phyloP scores from a whole-genome alignment of 2,888 invertebrate species.

The Leistus spinibarbis region DNA sequence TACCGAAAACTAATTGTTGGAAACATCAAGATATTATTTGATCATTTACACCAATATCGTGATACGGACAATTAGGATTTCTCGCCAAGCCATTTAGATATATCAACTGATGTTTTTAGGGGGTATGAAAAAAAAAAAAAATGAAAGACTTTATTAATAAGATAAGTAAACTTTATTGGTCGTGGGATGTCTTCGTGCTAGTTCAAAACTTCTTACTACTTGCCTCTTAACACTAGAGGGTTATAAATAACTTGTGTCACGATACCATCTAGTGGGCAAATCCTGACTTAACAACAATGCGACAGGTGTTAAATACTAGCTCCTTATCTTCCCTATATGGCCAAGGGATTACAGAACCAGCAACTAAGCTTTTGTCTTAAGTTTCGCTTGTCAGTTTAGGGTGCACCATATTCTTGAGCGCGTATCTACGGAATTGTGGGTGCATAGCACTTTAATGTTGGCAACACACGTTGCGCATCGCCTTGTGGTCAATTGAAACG shows the following conservation, averaged over 20 bases:
- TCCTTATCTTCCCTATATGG: conserved; percentile 20
- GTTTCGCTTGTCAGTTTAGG: conserved; percentile 6
- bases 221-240: too few relatives aligned
- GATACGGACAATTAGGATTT: too few relatives aligned
- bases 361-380: conserved; percentile 33
- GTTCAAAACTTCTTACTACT: too few relatives aligned
- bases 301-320: conserved; percentile 37
- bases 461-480: conserved; percentile 6
- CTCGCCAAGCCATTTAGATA: too few relatives aligned
- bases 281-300: conserved; percentile 38
- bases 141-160: too few relatives aligned
- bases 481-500: conserved; percentile 25
- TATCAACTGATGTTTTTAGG: too few relatives aligned
- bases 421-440: background rate
- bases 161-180: too few relatives aligned
- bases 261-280: conserved; percentile 27
- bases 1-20: conserved; percentile 35
- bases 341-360: conserved; percentile 22
- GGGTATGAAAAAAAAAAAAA: too few relatives aligned
- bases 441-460: conserved; percentile 8
- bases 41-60: background rate
- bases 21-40: conserved; percentile 29
- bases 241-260: background rate
- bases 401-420: background rate
- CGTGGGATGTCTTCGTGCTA: too few relatives aligned